A percentile compares a stretch with the other conserved stretches of the same genome.
These are phyloP conservation scores for Drosophila kohkoa DNA, from an alignment of 1,140 invertebrate genomes.

Conservation along the genomic window DNA sequence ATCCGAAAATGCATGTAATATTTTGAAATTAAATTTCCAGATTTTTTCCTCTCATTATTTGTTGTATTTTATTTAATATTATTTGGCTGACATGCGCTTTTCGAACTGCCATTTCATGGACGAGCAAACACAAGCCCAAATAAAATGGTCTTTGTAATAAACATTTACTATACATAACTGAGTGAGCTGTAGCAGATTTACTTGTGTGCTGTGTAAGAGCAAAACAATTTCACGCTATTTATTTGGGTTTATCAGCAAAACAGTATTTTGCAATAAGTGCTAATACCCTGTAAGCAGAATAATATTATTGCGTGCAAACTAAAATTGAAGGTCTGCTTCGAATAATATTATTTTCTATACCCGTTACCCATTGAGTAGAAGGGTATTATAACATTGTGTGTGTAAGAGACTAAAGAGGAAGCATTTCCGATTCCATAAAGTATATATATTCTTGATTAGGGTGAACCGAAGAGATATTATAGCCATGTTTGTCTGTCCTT, in stretches of 20 bases:
- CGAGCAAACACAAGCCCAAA: slow-evolving; percentile 11
- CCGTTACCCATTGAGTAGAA: too few species aligned
- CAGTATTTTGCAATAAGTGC: background rate
- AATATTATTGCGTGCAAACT: background rate
- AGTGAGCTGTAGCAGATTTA: background rate
- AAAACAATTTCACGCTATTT: slow-evolving; percentile 1
- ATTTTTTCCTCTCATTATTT: background rate
- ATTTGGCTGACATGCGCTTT: slow-evolving; percentile 31
- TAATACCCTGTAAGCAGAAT: background rate
- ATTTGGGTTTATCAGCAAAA: background rate
- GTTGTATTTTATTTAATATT: slow-evolving; percentile 1
- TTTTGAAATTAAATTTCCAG: slow-evolving; percentile 22
- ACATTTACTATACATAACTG: background rate
- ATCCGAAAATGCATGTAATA: slow-evolving; percentile 23
- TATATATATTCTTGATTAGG: too few species aligned
- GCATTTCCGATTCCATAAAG: too few species aligned
- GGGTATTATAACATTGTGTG: too few species aligned
- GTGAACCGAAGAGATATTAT: too few species aligned
- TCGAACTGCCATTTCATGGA: slow-evolving; percentile 27
- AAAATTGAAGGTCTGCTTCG: too few species aligned
- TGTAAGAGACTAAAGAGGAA: too few species aligned
- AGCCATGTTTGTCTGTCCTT: too few species aligned
- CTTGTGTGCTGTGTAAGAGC: background rate
- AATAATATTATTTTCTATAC: too few species aligned
- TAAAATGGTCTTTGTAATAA: slow-evolving; percentile 9